Conservation (phyloP, 30 jellyfish, hydroid and myxozoan genomes). For the Rhopilema esculentum region DNA sequence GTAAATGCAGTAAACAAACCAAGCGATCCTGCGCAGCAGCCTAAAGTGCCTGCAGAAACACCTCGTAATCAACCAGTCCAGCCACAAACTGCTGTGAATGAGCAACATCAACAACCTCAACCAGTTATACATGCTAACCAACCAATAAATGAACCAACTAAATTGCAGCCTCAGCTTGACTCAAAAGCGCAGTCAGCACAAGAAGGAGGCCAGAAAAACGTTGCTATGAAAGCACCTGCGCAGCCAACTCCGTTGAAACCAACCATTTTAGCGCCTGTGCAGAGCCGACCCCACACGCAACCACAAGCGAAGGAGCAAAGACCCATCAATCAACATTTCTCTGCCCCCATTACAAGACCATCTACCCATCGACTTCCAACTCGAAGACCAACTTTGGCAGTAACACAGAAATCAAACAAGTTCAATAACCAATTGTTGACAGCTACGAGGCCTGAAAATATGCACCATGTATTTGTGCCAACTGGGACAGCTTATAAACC, state of each 20-base stretch:
- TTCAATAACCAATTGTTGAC: constrained; percentile 37
- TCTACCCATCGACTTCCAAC: constrained; percentile 21
- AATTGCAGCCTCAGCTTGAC: not conserved
- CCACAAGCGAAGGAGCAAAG: not conserved
- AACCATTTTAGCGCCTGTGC: not conserved
- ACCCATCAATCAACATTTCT: not conserved
- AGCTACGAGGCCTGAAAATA: constrained; percentile 42
- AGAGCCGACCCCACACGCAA: not conserved
- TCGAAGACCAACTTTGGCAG: constrained; percentile 17
- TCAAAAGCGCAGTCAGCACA: not conserved
- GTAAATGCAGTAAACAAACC: not conserved
- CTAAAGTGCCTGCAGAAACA: not conserved
- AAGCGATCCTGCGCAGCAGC: constrained; percentile 26
- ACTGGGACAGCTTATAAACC: constrained; percentile 29
- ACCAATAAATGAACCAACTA: not conserved
- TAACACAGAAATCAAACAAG: constrained; percentile 9
- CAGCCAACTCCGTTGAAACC: not conserved
- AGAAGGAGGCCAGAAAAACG: not conserved
- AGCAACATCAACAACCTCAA: constrained; percentile 27
- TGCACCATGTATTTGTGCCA: constrained; percentile 32
- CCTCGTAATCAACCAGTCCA: not conserved
- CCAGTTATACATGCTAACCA: not conserved
- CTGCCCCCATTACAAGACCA: not conserved
- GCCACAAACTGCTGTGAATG: constrained; percentile 12
- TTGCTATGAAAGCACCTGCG: not conserved